These are phyloP conservation scores for Agrotis segetum DNA, from an alignment of 2,888 invertebrate species.

Conservation along the genomic window DNA sequence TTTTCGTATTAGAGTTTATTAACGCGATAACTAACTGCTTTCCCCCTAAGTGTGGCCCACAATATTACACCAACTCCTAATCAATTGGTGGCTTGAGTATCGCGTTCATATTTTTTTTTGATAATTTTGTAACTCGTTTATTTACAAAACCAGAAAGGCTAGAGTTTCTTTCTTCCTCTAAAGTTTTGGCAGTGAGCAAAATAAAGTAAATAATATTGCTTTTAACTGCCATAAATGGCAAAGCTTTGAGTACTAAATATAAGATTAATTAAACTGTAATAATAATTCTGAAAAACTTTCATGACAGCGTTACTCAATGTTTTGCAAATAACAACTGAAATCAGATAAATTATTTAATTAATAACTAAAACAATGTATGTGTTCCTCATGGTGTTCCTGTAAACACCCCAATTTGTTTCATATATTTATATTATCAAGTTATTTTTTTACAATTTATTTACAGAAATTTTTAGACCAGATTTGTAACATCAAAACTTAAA, in stretches of 20 bases:
- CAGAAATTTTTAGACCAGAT: background rate
- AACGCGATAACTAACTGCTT: no score
- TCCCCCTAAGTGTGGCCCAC: no score
- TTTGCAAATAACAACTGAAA: conserved; percentile 26
- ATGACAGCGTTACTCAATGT: no score
- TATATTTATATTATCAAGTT: background rate
- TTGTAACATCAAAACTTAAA: background rate
- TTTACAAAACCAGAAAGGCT: background rate
- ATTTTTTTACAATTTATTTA: conserved; percentile 6
- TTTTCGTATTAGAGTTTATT: no score
- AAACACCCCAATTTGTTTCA: conserved; percentile 2
- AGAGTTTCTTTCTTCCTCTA: background rate
- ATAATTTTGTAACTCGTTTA: background rate
- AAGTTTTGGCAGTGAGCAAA: background rate
- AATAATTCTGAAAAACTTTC: no score
- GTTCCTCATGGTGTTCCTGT: no score
- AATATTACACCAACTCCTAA: no score
- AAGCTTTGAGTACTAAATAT: background rate
- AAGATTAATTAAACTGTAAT: no score
- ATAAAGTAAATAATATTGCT: conserved; percentile 11
- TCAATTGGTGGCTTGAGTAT: no score
- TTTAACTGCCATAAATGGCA: background rate
- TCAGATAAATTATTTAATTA: background rate
- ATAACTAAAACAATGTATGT: conserved; percentile 6
- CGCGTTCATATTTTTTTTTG: no score